Evolutionary conservation across 2,113 vertebrate genomes (phyloP).

Genomic region (Misgurnus anguillicaudatus): DNA sequence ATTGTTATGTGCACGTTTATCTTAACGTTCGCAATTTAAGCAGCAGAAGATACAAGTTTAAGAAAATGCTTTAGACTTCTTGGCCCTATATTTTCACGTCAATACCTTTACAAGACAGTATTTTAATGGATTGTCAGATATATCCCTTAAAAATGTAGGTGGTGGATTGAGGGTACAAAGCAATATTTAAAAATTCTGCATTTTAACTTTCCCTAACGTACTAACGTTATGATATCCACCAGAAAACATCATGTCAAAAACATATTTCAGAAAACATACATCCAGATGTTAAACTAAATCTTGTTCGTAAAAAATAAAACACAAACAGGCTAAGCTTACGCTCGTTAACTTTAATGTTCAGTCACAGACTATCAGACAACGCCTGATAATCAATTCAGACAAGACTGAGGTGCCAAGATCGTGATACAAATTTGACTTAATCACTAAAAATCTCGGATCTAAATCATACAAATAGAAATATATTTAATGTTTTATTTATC

Average conservation of each 20-base stretch:
- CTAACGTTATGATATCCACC: background rate
- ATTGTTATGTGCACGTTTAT: background rate
- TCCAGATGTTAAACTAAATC: background rate
- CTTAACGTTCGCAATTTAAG: background rate
- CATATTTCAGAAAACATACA: background rate
- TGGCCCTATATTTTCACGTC: background rate
- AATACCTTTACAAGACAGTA: background rate
- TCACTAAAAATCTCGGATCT: too few relatives aligned
- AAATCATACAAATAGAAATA: too few relatives aligned
- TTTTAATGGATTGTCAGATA: too few relatives aligned
- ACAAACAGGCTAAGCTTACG: too few relatives aligned
- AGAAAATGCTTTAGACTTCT: background rate
- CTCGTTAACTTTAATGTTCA: background rate
- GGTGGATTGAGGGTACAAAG: too few relatives aligned
- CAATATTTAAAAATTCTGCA: background rate
- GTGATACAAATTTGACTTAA: background rate
- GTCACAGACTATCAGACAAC: constrained; percentile 20
- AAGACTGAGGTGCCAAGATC: background rate
- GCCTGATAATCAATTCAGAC: constrained; percentile 16
- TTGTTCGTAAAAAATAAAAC: background rate
- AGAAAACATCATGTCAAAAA: background rate
- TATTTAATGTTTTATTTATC: too few relatives aligned
- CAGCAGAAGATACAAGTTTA: background rate
- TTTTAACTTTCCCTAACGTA: background rate
- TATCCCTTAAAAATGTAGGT: too few relatives aligned